A percentile compares a stretch with the other conserved stretches of the same genome.
phyloP scores from a whole-genome alignment of 2,113 vertebrate species.

The Cyphomyrus discorhynchus region DNA sequence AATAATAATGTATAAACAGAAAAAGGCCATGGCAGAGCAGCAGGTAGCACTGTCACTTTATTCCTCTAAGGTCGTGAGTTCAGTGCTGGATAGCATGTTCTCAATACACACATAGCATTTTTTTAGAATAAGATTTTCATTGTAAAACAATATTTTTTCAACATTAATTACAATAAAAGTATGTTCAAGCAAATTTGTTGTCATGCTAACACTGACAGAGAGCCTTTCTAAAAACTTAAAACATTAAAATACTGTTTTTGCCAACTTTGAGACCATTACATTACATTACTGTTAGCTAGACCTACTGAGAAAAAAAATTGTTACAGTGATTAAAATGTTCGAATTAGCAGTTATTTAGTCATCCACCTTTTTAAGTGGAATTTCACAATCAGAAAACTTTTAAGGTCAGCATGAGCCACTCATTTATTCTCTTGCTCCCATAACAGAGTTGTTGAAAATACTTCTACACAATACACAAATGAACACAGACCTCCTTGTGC shows the following conservation, averaged over 20 bases:
- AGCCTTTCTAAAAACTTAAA: neutral
- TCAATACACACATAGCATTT: neutral
- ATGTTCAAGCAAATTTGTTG: neutral
- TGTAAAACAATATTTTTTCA: neutral
- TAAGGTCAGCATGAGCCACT: neutral
- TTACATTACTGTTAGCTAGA: neutral
- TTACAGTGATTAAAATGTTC: neutral
- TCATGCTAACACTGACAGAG: neutral
- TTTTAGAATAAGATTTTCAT: neutral
- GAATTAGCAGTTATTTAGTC: neutral
- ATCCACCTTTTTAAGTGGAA: slow-evolving; percentile 19
- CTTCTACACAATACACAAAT: neutral
- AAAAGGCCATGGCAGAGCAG: neutral
- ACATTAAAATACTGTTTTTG: neutral
- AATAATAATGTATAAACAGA: neutral
- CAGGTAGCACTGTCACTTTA: neutral
- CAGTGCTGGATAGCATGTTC: neutral
- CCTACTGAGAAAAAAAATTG: neutral
- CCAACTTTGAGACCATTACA: neutral
- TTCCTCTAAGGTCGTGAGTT: neutral
- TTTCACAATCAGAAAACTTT: neutral
- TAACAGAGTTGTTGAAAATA: neutral
- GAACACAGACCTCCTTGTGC: neutral
- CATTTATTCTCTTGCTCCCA: neutral
- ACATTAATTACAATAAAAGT: neutral